phyloP scores from a whole-genome alignment of 1,140 invertebrate genomes.

The Drosophila erecta region DNA sequence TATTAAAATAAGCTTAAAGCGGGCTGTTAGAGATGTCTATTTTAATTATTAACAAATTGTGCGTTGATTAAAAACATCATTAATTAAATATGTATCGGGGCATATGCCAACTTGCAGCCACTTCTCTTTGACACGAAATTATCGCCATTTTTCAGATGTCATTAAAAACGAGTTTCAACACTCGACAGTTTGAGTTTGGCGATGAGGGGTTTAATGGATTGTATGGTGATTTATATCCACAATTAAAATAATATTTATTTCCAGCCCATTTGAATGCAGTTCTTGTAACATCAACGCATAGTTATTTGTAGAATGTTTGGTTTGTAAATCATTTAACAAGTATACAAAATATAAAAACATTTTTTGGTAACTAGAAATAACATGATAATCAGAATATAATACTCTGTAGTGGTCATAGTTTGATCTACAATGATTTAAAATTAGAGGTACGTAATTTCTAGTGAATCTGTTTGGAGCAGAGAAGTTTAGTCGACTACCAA shows the following conservation, averaged over 20 bases:
- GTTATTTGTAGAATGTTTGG: too few relatives aligned
- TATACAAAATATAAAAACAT: too few relatives aligned
- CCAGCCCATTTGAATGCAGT: too few relatives aligned
- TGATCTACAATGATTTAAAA: too few relatives aligned
- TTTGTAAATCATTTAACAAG: too few relatives aligned
- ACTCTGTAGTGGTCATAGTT: too few relatives aligned
- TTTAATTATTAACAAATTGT: slow-evolving; percentile 63
- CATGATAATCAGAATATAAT: too few relatives aligned
- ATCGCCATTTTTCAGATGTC: slow-evolving; percentile 53
- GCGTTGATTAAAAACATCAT: slow-evolving; percentile 63
- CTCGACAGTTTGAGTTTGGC: slow-evolving; percentile 20
- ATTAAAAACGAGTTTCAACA: slow-evolving; percentile 61
- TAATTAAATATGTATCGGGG: slow-evolving; percentile 55
- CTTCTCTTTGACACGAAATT: slow-evolving; percentile 38
- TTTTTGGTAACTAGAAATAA: too few relatives aligned
- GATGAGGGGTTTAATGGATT: slow-evolving; percentile 1
- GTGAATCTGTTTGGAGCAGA: too few relatives aligned
- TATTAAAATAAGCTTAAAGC: slow-evolving; percentile 38
- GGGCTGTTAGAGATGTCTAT: slow-evolving; percentile 45
- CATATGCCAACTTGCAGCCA: slow-evolving; percentile 21
- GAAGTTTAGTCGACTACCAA: too few relatives aligned
- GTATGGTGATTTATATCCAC: background rate
- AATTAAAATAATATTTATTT: slow-evolving; percentile 3
- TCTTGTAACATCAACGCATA: too few relatives aligned
- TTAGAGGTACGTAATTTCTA: too few relatives aligned